Percentiles rank a stretch among this genome's conserved stretches.
phyloP scores from a whole-genome alignment of 2,888 invertebrate species.

The Orchesellides sinensis region DNA sequence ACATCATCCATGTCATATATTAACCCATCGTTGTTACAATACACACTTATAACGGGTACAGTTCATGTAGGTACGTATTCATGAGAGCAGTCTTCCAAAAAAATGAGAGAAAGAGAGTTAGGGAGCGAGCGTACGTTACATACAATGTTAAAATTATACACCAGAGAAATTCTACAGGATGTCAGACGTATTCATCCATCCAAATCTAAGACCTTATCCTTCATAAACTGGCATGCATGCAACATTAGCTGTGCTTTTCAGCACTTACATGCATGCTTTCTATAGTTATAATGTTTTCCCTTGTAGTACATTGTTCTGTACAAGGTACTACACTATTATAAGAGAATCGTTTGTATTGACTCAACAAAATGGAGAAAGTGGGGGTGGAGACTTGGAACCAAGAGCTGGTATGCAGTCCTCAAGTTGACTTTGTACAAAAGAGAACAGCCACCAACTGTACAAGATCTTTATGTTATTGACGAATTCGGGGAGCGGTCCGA shows the following conservation, averaged over 20 bases:
- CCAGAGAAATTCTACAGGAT: background rate
- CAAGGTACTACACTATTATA: background rate
- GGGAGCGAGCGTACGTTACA: no score
- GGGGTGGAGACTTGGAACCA: conserved; percentile 70
- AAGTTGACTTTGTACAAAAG: conserved; percentile 42
- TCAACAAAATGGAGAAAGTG: conserved; percentile 63
- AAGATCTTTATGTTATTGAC: conserved; percentile 50
- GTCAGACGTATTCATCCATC: background rate
- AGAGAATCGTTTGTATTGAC: background rate
- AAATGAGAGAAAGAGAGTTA: no score
- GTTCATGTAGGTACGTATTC: no score
- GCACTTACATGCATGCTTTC: background rate
- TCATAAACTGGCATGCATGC: no score
- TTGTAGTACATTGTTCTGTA: background rate
- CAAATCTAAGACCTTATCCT: background rate
- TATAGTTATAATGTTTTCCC: background rate
- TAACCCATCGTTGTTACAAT: no score
- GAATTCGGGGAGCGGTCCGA: conserved; percentile 66
- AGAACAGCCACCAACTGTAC: conserved; percentile 35
- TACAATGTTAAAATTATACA: no score
- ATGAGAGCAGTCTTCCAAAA: no score
- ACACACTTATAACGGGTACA: no score
- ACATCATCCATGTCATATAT: no score
- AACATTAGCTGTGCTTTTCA: conserved; percentile 3
- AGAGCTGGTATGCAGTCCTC: conserved; percentile 25